Percentiles rank a stretch among this genome's conserved stretches.
Conservation (phyloP, 2,113 vertebrate genomes). For the Corydoras maculifer region DNA sequence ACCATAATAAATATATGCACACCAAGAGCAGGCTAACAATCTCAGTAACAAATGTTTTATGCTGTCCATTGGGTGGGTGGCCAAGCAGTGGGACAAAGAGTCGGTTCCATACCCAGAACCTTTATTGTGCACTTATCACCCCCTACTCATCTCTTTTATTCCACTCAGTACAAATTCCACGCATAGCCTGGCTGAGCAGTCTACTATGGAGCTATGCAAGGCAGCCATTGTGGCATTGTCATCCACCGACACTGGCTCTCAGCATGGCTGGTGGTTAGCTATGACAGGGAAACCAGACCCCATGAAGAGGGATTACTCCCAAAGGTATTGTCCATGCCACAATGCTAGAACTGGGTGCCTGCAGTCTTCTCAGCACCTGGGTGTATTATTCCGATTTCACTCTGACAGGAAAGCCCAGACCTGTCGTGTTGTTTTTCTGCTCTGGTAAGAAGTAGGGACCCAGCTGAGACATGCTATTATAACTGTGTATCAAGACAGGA, state of each 20-base stretch:
- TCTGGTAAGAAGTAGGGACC: conserved; percentile 49
- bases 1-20: too few relatives aligned
- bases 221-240: conserved; percentile 68
- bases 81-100: conserved; percentile 57
- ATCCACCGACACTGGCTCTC: conserved; percentile 57
- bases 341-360: conserved; percentile 64
- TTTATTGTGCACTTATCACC: conserved; percentile 57
- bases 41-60: conserved; percentile 28
- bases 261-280: conserved; percentile 62
- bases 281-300: conserved; percentile 70
- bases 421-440: conserved; percentile 44
- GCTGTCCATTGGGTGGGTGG: conserved; percentile 64
- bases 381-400: conserved; percentile 52
- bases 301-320: conserved; percentile 71
- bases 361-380: conserved; percentile 59
- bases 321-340: conserved; percentile 58
- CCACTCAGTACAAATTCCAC: conserved; percentile 65
- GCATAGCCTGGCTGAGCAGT: conserved; percentile 60
- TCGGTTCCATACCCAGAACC: conserved; percentile 57
- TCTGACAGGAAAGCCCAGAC: conserved; percentile 64
- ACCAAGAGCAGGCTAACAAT: too few relatives aligned
- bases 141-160: conserved; percentile 62
- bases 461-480: conserved; percentile 58
- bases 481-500: conserved; percentile 55
- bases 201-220: conserved; percentile 52